Percentiles rank a stretch among this genome's conserved stretches.
These are phyloP conservation scores for Scylla paramamosain DNA, from an alignment of 1,140 invertebrate species.

Conservation along the genomic window DNA sequence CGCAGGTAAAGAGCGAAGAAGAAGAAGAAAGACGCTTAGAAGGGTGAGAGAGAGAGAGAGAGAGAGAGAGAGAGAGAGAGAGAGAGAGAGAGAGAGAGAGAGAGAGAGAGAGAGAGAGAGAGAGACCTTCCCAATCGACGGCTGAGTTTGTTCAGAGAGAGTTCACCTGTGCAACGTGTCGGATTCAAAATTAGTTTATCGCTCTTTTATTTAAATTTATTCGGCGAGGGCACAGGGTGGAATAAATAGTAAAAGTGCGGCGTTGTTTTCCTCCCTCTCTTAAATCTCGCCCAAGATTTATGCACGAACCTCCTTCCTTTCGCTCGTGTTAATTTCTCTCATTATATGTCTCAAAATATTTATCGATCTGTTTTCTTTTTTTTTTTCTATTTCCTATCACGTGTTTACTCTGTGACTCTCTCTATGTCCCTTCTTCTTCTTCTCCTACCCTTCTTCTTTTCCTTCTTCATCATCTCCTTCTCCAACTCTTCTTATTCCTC, in stretches of 20 bases:
- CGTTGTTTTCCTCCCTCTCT: background rate
- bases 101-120: constrained; percentile 1
- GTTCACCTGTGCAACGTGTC: background rate
- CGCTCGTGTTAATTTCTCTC: background rate
- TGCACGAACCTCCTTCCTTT: background rate
- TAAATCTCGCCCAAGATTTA: background rate
- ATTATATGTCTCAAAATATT: constrained; percentile 18
- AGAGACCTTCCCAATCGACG: background rate
- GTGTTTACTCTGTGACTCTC: background rate
- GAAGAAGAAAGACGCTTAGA: too few relatives aligned
- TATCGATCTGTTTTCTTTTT: background rate
- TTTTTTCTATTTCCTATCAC: background rate
- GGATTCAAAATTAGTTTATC: background rate
- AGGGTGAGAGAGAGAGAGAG: constrained; percentile 29
- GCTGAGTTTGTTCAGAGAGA: background rate
- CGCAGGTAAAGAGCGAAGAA: background rate
- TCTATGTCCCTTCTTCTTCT: background rate
- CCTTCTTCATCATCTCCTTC: background rate
- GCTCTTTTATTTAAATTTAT: background rate
- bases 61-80: constrained; percentile 36
- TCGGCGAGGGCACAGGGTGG: background rate
- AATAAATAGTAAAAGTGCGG: background rate
- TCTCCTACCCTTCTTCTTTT: background rate
- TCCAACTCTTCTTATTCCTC: background rate
- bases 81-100: constrained; percentile 12